Evolutionary conservation across 92 coral and sea anemone genomes (phyloP), one percentile per base, ranked within the genome.

Genomic region (Epizoanthus fatuus): DNA sequence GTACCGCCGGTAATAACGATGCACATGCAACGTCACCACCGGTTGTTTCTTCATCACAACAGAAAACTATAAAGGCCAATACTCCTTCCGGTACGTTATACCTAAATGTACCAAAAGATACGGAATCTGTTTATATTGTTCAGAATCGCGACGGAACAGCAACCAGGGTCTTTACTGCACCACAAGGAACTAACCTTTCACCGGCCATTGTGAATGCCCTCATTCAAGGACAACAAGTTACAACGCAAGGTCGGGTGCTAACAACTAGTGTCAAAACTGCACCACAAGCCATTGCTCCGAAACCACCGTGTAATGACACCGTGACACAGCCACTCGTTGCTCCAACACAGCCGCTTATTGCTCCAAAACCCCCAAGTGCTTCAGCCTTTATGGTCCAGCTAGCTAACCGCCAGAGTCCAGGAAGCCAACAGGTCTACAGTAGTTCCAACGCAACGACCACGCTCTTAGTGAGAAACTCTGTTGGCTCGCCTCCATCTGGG

Each of bases 271-370:
- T n/a, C 39, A 60, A 60, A 37, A 60, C 56, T 44, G 37, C 10
- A 40, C 82, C 82, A 4, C 82, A 77, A 2, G 69, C 82, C 51
- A 77, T 77, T 19, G 82, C 82, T 40, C 82, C 82, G 42, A 77
- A 77, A 44, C 82, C 79, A 35, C 45, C 35, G 35, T 29, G 37
- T 16, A 5, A 38, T 15, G 51, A 59, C 29, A 20, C 44, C 4
- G 32, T 19, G 35, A 29, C 35, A 29, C 35, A 29, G 35, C 35
- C 35, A 1, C 35, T 1, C 55, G 13, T 53, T 57, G 32, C n/a
- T 53, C 7, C 81, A 35, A 3, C 53, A n/a, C 59, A 76, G 42
- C 71, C 82, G 32, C 5, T 56, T 12, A n/a, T 42, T 9, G 38
- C 19, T 58, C 69, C 32, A 10, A 64, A 42, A 62, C 17, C 53